Conservation (phyloP, 2,888 invertebrate genomes). For the Empis livida region DNA sequence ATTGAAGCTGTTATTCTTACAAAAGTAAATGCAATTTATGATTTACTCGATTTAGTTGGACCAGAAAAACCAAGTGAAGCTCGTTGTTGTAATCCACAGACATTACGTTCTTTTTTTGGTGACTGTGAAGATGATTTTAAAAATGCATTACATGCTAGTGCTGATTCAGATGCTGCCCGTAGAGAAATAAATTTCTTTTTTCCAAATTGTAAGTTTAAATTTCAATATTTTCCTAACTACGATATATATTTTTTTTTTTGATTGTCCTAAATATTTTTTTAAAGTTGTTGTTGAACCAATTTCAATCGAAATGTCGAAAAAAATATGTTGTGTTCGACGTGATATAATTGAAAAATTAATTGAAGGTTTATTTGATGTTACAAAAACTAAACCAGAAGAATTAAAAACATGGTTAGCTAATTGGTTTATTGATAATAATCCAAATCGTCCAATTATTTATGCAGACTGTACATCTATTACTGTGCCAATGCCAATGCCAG, state of each 20-base stretch:
- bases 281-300: neutral
- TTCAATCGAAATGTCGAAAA: neutral
- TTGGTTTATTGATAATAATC: neutral
- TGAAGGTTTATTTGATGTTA: neutral
- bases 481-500: too few species aligned
- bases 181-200: conserved; percentile 82
- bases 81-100: conserved; percentile 55
- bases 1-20: conserved; percentile 58
- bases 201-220: conserved; percentile 41
- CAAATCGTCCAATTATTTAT: too few species aligned
- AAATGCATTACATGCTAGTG: conserved; percentile 73
- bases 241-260: too few species aligned
- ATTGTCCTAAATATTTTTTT: too few species aligned
- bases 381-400: neutral
- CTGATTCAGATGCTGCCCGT: conserved; percentile 47
- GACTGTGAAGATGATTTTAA: conserved; percentile 45
- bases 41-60: conserved; percentile 61
- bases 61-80: conserved; percentile 45
- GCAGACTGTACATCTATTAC: neutral
- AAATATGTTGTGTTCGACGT: too few species aligned
- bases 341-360: neutral
- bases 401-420: neutral
- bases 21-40: conserved; percentile 53
- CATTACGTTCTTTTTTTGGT: conserved; percentile 60
- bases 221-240: too few species aligned